A percentile compares a stretch with the other conserved stretches of the same genome.
These are phyloP conservation scores for Terebella lapidaria DNA, from an alignment of 2,888 invertebrate genomes.

Conservation along the genomic window DNA sequence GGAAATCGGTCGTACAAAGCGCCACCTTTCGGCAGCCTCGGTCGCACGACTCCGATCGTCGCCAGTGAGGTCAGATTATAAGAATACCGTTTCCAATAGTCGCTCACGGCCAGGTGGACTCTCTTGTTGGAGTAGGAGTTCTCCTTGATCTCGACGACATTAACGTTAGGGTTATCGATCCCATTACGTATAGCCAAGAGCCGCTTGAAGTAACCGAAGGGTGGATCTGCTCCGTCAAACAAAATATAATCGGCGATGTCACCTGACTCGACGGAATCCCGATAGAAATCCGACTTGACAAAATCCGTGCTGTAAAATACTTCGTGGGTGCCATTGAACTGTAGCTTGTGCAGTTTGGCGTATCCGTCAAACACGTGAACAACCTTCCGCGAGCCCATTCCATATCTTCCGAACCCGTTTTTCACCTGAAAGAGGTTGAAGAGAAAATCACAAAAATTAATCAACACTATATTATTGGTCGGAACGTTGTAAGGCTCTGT, in stretches of 20 bases:
- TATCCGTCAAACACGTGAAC: slow-evolving; percentile 37
- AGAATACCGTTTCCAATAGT: slow-evolving; percentile 43
- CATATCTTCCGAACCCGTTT: slow-evolving; percentile 39
- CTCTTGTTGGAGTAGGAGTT: not conserved
- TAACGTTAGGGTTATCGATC: slow-evolving; percentile 47
- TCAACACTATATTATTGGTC: too few relatives aligned
- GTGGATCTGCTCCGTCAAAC: slow-evolving; percentile 36
- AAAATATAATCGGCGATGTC: slow-evolving; percentile 40
- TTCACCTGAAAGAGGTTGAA: too few relatives aligned
- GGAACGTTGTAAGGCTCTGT: too few relatives aligned
- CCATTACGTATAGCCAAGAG: slow-evolving; percentile 34
- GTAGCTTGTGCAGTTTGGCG: slow-evolving; percentile 35
- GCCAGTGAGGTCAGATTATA: slow-evolving; percentile 27
- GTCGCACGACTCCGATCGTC: slow-evolving; percentile 18
- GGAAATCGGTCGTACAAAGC: slow-evolving; percentile 27
- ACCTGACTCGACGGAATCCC: slow-evolving; percentile 26
- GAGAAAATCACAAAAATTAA: too few relatives aligned
- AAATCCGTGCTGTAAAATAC: slow-evolving; percentile 32
- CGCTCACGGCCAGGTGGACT: slow-evolving; percentile 40
- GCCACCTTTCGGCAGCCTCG: slow-evolving; percentile 9
- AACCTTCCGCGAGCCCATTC: slow-evolving; percentile 31
- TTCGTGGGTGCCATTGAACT: slow-evolving; percentile 28
- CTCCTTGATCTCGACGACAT: slow-evolving; percentile 24
- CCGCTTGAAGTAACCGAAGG: slow-evolving; percentile 31
- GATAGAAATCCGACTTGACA: slow-evolving; percentile 29